phyloP scores from a whole-genome alignment of 92 coral and sea anemone species.

The Palythoa grandis region DNA sequence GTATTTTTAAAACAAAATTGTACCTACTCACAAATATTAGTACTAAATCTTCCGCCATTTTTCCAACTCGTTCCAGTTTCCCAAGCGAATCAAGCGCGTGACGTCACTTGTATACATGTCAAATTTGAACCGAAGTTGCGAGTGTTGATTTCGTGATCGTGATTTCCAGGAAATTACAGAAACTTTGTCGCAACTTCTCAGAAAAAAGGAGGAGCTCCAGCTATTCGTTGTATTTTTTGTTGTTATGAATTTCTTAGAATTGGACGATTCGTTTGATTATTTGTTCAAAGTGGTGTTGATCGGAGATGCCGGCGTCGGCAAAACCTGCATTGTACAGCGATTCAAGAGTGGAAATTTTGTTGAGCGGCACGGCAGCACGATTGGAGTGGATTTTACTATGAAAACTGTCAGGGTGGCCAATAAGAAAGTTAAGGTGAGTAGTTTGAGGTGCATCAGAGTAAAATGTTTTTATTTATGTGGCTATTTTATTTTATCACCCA shows the following conservation, averaged over 20 bases:
- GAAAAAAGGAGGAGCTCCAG: conserved; percentile 29
- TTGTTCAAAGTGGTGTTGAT: conserved; percentile 86
- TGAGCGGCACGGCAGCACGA: conserved; percentile 86
- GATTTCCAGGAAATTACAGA: conserved; percentile 36
- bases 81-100: not conserved
- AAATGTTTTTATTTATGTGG: too few species aligned
- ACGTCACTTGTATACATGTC: conserved; percentile 34
- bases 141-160: not conserved
- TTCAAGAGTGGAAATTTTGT: conserved; percentile 81
- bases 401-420: conserved; percentile 78
- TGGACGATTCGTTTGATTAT: conserved; percentile 79
- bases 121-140: too few species aligned
- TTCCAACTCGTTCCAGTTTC: not conserved
- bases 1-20: not conserved
- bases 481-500: too few species aligned
- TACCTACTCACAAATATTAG: too few species aligned
- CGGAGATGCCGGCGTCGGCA: conserved; percentile 96
- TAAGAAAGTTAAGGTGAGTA: conserved; percentile 74
- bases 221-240: not conserved
- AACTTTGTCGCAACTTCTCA: conserved; percentile 21
- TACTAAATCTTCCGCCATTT: conserved; percentile 63
- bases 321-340: conserved; percentile 87
- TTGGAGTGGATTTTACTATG: conserved; percentile 90
- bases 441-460: not conserved
- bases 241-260: conserved; percentile 61